phyloP scores from a whole-genome alignment of 2,797 vertebrate genomes.

The Anguilla anguilla region DNA sequence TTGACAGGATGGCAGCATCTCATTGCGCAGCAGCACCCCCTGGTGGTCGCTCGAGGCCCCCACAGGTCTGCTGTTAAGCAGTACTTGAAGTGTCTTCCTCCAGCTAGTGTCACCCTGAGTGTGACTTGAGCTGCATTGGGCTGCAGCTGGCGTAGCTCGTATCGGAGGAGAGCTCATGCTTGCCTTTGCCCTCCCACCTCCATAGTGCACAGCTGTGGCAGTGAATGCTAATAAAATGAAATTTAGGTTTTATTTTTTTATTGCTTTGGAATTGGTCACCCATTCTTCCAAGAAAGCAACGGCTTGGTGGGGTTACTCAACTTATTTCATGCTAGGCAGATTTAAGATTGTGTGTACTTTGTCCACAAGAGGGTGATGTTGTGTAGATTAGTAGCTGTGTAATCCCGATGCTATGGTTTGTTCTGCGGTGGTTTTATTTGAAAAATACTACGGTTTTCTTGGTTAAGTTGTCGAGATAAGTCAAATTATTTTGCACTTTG shows the following conservation, averaged over 20 bases:
- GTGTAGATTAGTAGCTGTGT: not conserved
- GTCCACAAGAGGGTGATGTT: slow-evolving; percentile 7
- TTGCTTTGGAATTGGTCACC: not conserved
- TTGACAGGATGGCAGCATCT: no score
- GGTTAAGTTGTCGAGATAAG: not conserved
- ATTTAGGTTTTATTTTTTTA: no score
- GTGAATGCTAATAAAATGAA: no score
- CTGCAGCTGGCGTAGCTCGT: no score
- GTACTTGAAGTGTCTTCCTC: not conserved
- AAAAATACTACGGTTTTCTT: not conserved
- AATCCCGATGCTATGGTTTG: not conserved
- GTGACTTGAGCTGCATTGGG: no score
- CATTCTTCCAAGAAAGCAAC: not conserved
- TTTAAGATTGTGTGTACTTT: not conserved
- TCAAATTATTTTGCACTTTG: not conserved
- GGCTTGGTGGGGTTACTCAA: not conserved
- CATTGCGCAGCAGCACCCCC: no score
- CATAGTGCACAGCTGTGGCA: no score
- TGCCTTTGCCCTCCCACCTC: not conserved
- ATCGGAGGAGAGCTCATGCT: no score
- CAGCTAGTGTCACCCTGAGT: no score
- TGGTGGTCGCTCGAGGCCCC: no score
- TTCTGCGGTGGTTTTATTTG: not conserved
- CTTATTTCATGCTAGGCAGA: not conserved
- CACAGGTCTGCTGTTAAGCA: no score